Percentiles rank a stretch among this genome's conserved stretches.
These are phyloP conservation scores for Pampusana beccarii DNA, from an alignment of 2,113 vertebrate genomes.

Conservation along the genomic window DNA sequence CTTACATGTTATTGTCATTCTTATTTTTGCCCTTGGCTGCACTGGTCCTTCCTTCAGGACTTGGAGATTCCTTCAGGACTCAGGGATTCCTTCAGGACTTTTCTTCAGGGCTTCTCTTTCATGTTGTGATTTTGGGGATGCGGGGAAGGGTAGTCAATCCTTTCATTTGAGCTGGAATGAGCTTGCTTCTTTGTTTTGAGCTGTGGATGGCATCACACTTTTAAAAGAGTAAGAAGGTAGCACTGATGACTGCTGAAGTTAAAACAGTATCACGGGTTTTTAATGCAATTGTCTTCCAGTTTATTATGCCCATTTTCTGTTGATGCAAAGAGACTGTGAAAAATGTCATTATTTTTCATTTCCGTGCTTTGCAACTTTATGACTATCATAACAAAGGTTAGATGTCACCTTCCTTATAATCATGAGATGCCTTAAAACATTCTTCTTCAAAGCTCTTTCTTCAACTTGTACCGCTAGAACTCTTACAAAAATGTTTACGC, in stretches of 20 bases:
- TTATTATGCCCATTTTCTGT: not conserved
- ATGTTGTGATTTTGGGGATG: not conserved
- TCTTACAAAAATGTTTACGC: not conserved
- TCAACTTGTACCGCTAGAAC: not conserved
- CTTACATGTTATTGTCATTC: not conserved
- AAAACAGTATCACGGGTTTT: not conserved
- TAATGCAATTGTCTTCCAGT: not conserved
- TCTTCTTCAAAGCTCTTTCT: not conserved
- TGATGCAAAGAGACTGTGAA: not conserved
- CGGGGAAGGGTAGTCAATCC: not conserved
- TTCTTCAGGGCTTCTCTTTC: not conserved
- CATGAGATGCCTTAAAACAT: not conserved
- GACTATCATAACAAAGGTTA: not conserved
- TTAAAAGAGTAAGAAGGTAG: not conserved
- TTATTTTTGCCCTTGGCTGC: not conserved
- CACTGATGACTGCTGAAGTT: not conserved
- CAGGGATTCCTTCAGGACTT: not conserved
- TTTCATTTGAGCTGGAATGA: not conserved
- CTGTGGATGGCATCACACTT: not conserved
- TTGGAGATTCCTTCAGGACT: not conserved
- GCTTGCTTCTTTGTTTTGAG: not conserved
- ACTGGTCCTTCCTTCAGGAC: not conserved
- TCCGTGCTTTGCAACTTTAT: not conserved
- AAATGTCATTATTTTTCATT: not conserved
- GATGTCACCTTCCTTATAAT: not conserved